Conservation (phyloP, 1,140 invertebrate species). For the Megalopta genalis region DNA sequence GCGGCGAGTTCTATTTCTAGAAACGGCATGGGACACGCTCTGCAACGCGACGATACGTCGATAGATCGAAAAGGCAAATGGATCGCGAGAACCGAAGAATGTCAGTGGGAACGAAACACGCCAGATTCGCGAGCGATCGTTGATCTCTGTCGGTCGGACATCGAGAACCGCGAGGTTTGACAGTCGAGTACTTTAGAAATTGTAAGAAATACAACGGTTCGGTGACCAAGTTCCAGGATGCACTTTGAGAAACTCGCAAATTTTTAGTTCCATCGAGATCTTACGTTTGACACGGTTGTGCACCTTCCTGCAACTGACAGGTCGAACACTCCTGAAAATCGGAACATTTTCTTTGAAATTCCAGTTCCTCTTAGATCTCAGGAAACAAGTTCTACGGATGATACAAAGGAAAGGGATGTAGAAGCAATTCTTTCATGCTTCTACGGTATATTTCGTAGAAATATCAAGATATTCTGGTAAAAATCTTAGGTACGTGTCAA, state of each 20-base stretch:
- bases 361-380: neutral
- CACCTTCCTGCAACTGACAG: neutral
- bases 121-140: neutral
- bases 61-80: constrained; percentile 38
- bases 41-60: constrained; percentile 21
- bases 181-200: neutral
- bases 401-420: too few relatives aligned
- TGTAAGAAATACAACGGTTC: neutral
- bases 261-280: neutral
- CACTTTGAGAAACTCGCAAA: neutral
- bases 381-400: too few relatives aligned
- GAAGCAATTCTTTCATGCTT: too few relatives aligned
- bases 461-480: too few relatives aligned
- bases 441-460: too few relatives aligned
- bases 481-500: too few relatives aligned
- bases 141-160: neutral
- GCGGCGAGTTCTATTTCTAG: neutral
- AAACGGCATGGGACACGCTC: neutral
- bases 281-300: neutral
- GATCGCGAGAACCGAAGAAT: constrained; percentile 19
- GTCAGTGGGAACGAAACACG: constrained; percentile 6
- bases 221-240: neutral
- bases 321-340: neutral
- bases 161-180: neutral
- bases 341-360: neutral